Percentiles rank a stretch among this genome's conserved stretches.
Conservation (phyloP, 1,140 invertebrate genomes). For the Periplaneta americana region DNA sequence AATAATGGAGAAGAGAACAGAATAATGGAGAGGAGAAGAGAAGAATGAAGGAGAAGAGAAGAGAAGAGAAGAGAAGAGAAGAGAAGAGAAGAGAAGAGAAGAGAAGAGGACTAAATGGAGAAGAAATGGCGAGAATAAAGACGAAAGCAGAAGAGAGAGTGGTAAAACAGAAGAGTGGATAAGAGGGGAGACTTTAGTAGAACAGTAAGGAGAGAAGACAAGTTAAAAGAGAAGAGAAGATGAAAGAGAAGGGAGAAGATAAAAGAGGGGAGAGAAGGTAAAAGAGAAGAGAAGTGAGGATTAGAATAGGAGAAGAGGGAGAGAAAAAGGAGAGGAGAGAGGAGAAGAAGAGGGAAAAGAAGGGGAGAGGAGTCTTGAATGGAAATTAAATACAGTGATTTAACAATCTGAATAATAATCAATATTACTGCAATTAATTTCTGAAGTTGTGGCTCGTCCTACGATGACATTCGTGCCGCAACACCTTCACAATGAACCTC, state of each 20-base stretch:
- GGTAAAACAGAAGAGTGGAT: neutral
- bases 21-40: fast-evolving
- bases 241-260: neutral
- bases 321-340: too few species aligned
- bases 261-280: neutral
- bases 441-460: too few species aligned
- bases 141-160: neutral
- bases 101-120: neutral
- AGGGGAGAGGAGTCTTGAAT: neutral
- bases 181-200: neutral
- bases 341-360: neutral
- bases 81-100: neutral
- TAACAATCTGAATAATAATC: too few species aligned
- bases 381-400: neutral
- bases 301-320: too few species aligned
- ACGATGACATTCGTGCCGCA: too few species aligned
- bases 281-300: too few species aligned
- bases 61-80: neutral
- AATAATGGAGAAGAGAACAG: too few species aligned
- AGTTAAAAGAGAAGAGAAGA: neutral
- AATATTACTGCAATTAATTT: too few species aligned
- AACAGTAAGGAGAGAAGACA: neutral
- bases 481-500: too few species aligned
- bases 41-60: neutral
- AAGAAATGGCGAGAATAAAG: neutral